phyloP scores from a whole-genome alignment of 2,888 invertebrate species.

The Matsumyia berberina region DNA sequence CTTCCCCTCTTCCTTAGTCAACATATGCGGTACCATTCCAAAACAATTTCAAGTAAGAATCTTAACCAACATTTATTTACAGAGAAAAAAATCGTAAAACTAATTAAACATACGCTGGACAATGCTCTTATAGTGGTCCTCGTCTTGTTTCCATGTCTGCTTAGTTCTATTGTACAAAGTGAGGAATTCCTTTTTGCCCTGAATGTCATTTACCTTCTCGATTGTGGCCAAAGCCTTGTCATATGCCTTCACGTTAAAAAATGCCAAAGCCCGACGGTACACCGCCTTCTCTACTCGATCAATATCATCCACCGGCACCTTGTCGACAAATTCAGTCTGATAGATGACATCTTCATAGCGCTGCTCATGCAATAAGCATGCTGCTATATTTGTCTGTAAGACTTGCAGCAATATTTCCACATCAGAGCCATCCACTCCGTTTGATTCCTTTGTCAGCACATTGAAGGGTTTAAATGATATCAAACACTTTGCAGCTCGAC shows the following conservation, averaged over 20 bases:
- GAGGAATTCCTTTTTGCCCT: slow-evolving; percentile 88
- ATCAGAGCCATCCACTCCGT: slow-evolving; percentile 82
- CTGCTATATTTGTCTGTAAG: slow-evolving; percentile 92
- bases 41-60: too few relatives aligned
- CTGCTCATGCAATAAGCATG: slow-evolving; percentile 89
- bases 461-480: slow-evolving; percentile 86
- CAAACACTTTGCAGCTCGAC: slow-evolving; percentile 89
- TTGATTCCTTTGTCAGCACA: slow-evolving; percentile 84
- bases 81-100: slow-evolving; percentile 20
- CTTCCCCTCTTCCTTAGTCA: too few relatives aligned
- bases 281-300: slow-evolving; percentile 84
- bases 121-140: slow-evolving; percentile 86
- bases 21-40: too few relatives aligned
- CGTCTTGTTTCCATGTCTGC: slow-evolving; percentile 86
- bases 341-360: slow-evolving; percentile 88
- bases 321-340: slow-evolving; percentile 86
- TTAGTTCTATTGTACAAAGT: slow-evolving; percentile 86
- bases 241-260: slow-evolving; percentile 86
- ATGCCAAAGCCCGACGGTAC: slow-evolving; percentile 85
- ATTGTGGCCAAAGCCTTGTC: slow-evolving; percentile 88
- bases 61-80: slow-evolving; percentile 39
- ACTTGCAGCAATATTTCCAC: slow-evolving; percentile 87
- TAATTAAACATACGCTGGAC: slow-evolving; percentile 85
- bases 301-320: slow-evolving; percentile 76
- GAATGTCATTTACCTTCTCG: slow-evolving; percentile 84